Base-by-base conservation (phyloP, 2,888 invertebrate genomes). In the Drosophila nigritarsus region DNA sequence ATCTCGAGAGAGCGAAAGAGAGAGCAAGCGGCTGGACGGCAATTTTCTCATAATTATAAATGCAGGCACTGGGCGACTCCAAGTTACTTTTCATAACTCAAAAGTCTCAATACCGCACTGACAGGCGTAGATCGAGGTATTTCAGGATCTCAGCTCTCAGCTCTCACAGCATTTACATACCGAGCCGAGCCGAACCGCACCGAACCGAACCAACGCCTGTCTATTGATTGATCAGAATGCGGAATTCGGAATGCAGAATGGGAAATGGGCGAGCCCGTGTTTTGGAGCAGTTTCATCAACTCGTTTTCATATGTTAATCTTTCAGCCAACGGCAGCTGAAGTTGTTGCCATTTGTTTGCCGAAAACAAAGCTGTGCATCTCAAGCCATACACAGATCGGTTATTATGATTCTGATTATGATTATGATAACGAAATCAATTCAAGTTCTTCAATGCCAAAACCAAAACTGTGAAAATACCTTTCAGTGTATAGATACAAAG, bases 1-100 rank as follows among this genome's bases (percentile, higher is more conserved):
- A 24, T 49, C 50, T 30, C 61, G 38, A 4, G 49, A 20, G 49
- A 24, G 7, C 3, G 13, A 18, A 4, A 11, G 24, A 27, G 24
- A 5, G 2, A 20, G 42, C n/a, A 15, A 8, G 15, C n/a, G 18
- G 65, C 50, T 70, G 70, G 76, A 77, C 72, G 54, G 71, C 71
- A 68, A 68, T 81, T 82, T 87, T 87, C 87, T 83, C 87, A 87
- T 75, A 89, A 87, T 87, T 87, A 87, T 87, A 89, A 83, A 87
- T 87, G 81, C 87, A 87, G 82, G 68, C 65, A 62, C 49, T 66
- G 75, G 58, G 65, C 73, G 65, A 62, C 20, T 34, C 54, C 11
- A 54, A 66, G 61, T 76, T 79, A 73, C 68, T 69, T 73, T 78
- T 79, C 72, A 78, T 75, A 78, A 75, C 73, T 79, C 73, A 78